These are phyloP conservation scores for Tinamus guttatus DNA, from an alignment of 2,113 vertebrate species.

Conservation along the genomic window DNA sequence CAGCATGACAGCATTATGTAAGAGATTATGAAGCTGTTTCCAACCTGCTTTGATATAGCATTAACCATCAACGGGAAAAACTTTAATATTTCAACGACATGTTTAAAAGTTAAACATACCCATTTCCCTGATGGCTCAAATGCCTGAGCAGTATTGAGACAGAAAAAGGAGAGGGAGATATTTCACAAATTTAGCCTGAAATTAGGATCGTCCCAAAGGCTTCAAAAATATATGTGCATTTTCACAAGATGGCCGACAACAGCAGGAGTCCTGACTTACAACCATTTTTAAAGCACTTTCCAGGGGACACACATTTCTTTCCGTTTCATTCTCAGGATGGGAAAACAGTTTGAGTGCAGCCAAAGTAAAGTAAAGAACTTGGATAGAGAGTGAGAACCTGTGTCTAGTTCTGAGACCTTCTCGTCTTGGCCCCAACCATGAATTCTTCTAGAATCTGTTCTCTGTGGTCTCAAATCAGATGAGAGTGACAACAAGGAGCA, in stretches of 20 bases:
- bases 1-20: conserved; percentile 64
- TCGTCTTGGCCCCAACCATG: background rate
- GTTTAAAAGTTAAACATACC: conserved; percentile 63
- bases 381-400: background rate
- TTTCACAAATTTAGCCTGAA: background rate
- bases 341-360: background rate
- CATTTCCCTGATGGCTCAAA: conserved; percentile 21
- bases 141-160: background rate
- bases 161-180: background rate
- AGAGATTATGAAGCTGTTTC: conserved; percentile 57
- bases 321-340: background rate
- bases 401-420: background rate
- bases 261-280: background rate
- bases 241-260: background rate
- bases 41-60: conserved; percentile 49
- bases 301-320: background rate
- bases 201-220: background rate
- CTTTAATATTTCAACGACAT: conserved; percentile 61
- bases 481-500: background rate
- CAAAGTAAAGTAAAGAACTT: background rate
- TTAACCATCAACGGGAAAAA: conserved; percentile 39
- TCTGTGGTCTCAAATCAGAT: background rate
- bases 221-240: background rate
- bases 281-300: background rate
- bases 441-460: background rate